These are phyloP conservation scores for Petromus typicus DNA, from an alignment of 2,113 vertebrate genomes.

Conservation along the genomic window DNA sequence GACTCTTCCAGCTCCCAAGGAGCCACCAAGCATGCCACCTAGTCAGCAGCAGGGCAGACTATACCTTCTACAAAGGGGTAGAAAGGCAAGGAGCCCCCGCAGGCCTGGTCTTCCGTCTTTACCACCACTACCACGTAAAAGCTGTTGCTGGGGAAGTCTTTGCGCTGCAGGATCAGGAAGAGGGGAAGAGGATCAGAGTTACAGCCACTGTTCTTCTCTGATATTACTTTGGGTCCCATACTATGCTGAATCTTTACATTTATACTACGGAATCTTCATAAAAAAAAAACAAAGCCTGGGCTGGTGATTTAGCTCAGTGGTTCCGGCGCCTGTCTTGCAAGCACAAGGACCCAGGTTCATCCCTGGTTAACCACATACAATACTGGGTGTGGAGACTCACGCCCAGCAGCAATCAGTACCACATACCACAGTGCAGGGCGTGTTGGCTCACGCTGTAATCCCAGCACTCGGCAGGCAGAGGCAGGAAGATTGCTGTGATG, in stretches of 20 bases:
- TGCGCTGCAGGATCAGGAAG: conserved; percentile 86
- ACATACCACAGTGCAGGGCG: no score
- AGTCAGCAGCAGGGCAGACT: background rate
- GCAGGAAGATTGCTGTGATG: no score
- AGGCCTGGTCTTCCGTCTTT: conserved; percentile 97
- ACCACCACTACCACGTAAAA: conserved; percentile 99
- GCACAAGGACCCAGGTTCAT: no score
- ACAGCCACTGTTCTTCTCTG: background rate
- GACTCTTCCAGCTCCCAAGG: background rate
- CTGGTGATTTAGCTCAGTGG: no score
- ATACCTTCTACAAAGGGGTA: conserved; percentile 90
- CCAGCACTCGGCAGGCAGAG: no score
- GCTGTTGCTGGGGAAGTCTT: conserved; percentile 96
- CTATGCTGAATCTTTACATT: background rate
- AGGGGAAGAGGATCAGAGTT: background rate
- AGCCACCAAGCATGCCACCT: background rate
- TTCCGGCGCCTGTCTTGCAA: no score
- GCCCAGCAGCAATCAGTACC: no score
- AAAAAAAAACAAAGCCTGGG: background rate
- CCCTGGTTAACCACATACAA: no score
- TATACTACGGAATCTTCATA: background rate
- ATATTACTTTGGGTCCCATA: background rate
- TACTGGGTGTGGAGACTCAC: no score
- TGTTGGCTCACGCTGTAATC: no score
- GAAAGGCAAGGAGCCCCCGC: conserved; percentile 93